Evolutionary conservation across 2,888 invertebrate species (phyloP).

Genomic region (Adineta ricciae): DNA sequence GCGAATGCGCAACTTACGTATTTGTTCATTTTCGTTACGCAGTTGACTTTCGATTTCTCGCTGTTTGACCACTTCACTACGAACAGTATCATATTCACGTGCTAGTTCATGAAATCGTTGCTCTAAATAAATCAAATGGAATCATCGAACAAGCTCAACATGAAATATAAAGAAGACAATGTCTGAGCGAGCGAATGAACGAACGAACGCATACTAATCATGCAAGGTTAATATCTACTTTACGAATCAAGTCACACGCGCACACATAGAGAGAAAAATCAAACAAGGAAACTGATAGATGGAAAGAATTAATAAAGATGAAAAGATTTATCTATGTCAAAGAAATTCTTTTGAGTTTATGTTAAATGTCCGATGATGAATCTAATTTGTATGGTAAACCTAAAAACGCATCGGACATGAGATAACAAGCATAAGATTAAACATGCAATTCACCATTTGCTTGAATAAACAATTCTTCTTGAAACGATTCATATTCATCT

Average conservation of each 20-base stretch:
- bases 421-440: too few relatives aligned
- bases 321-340: too few relatives aligned
- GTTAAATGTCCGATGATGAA: not conserved
- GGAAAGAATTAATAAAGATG: too few relatives aligned
- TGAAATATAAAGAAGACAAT: slow-evolving; percentile 3
- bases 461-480: not conserved
- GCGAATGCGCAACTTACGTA: not conserved
- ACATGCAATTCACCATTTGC: not conserved
- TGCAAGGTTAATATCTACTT: not conserved
- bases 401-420: too few relatives aligned
- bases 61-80: not conserved
- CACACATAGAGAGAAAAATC: not conserved
- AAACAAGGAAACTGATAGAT: not conserved
- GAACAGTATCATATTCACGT: slow-evolving; percentile 3
- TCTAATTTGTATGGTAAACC: not conserved
- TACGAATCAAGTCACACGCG: not conserved
- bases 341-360: not conserved
- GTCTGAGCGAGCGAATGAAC: not conserved
- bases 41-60: not conserved
- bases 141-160: slow-evolving; percentile 1
- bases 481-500: slow-evolving; percentile 1
- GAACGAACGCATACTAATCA: not conserved
- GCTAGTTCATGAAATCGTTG: slow-evolving; percentile 10
- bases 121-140: slow-evolving; percentile 1
- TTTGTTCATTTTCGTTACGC: not conserved